These are phyloP conservation scores for Pomacea canaliculata DNA, from an alignment of 2,888 invertebrate species.

Conservation along the genomic window DNA sequence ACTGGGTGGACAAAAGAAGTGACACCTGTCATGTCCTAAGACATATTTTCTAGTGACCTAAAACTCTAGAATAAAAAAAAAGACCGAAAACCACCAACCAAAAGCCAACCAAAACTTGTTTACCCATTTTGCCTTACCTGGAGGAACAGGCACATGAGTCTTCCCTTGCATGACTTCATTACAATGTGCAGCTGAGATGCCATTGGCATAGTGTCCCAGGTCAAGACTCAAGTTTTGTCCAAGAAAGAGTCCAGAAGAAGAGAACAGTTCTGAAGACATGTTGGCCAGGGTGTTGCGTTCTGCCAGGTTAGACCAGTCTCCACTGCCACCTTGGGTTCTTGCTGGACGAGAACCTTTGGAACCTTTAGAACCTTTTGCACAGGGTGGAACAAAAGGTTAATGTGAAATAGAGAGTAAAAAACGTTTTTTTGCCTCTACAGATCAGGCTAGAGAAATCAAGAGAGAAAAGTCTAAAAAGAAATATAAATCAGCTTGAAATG, in stretches of 20 bases:
- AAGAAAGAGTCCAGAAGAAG: constrained; percentile 57
- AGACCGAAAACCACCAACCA: too few relatives aligned
- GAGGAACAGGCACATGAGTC: constrained; percentile 60
- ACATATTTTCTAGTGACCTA: too few relatives aligned
- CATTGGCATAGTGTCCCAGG: constrained; percentile 16
- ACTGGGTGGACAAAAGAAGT: too few relatives aligned
- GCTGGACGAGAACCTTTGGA: background rate
- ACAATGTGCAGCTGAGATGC: constrained; percentile 27
- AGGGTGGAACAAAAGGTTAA: too few relatives aligned
- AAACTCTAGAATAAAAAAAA: too few relatives aligned
- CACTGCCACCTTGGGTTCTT: constrained; percentile 24
- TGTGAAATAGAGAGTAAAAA: too few relatives aligned
- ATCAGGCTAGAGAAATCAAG: background rate
- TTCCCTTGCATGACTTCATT: constrained; percentile 62
- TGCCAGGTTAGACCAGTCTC: constrained; percentile 34
- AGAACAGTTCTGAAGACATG: constrained; percentile 60
- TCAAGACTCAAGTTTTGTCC: constrained; percentile 45
- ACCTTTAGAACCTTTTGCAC: background rate
- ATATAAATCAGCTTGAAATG: background rate
- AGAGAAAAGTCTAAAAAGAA: background rate
- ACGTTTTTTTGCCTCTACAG: background rate
- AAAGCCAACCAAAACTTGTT: background rate
- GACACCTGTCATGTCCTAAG: too few relatives aligned
- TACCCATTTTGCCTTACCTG: constrained; percentile 37
- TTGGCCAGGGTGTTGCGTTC: constrained; percentile 50